Base-by-base conservation (phyloP, 2,113 vertebrate genomes). In the Tychaedon coryphoeus region DNA sequence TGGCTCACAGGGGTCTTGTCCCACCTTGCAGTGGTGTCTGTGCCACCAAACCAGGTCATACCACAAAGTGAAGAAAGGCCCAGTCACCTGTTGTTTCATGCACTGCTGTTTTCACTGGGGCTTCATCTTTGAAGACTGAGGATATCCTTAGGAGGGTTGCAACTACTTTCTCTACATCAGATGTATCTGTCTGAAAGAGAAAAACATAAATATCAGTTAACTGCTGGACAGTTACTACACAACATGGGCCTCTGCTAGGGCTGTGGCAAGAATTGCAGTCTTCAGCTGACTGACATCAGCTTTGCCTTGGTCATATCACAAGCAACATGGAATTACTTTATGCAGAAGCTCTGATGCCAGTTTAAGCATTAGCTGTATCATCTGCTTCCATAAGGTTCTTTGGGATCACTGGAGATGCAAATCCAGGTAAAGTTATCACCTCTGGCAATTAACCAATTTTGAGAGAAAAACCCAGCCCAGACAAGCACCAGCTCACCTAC, bases 51-150 rank as follows among this genome's bases (percentile, higher is more conserved):
- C 18, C 29, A 54, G 56, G 29, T 42, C 50, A 93, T 16, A 57
- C 6, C 22, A 69, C 3, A 5, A 29, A 42, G 66, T 8, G 8
- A 82, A 34, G 12, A 82, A 40, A 70, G 38, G 18, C 11, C 10
- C 18, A 45, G 71, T 96, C 86, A 98, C 98, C 98, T 94, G 98
- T 95, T 80, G 97, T 98, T 73, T 98, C 98, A 53, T 98, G 97
- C 48, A 98, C 98, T 7, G 99, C 99, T 5, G 94, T 96, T 97
- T 98, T 99, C 53, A 99, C 98, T 7, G 98, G 64, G 25, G 97
- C 93, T 36, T 99, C 99, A 23, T 99, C 99, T 94, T 99, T 99
- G 96, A 99, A 99, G 92, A 99, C 99, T 1, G 99, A 99, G 0
- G 99, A 98, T 93, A 99, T 98, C 97, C 99, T 99, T 76, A 99